phyloP scores from a whole-genome alignment of 2,113 vertebrate genomes.

The Thalassoma bifasciatum region DNA sequence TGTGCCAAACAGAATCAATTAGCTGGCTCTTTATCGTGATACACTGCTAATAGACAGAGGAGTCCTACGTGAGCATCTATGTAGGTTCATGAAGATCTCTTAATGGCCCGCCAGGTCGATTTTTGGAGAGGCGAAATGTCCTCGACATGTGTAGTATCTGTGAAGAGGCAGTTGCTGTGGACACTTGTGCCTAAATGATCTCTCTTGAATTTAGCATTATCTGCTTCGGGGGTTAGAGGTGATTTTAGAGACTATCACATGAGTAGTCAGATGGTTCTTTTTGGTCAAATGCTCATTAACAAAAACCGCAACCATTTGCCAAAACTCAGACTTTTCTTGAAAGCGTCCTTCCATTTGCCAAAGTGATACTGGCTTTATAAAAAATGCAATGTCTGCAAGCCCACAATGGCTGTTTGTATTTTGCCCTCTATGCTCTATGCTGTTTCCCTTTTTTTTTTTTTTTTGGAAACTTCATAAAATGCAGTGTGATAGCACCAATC shows the following conservation, averaged over 20 bases:
- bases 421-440: not conserved
- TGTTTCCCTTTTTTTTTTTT: not conserved
- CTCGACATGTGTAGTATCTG: slow-evolving; percentile 69
- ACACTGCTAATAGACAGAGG: slow-evolving; percentile 35
- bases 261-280: slow-evolving; percentile 82
- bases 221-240: slow-evolving; percentile 79
- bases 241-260: slow-evolving; percentile 75
- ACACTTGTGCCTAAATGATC: slow-evolving; percentile 80
- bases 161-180: slow-evolving; percentile 76
- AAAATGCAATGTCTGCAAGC: slow-evolving; percentile 26
- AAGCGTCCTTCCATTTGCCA: slow-evolving; percentile 36
- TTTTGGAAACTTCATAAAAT: slow-evolving; percentile 34
- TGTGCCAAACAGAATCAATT: slow-evolving; percentile 18
- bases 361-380: slow-evolving; percentile 48
- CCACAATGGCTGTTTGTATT: slow-evolving; percentile 37
- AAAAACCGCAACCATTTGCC: slow-evolving; percentile 60
- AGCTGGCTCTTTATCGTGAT: slow-evolving; percentile 24
- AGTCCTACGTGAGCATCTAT: slow-evolving; percentile 52
- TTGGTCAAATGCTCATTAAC: slow-evolving; percentile 79
- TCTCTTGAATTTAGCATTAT: slow-evolving; percentile 82
- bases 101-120: slow-evolving; percentile 54
- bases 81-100: slow-evolving; percentile 68
- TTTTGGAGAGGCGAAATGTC: slow-evolving; percentile 65
- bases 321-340: slow-evolving; percentile 47
- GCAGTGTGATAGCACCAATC: slow-evolving; percentile 28